Conservation (phyloP, 2,888 invertebrate genomes). For the Trichogramma dendrolimi region DNA sequence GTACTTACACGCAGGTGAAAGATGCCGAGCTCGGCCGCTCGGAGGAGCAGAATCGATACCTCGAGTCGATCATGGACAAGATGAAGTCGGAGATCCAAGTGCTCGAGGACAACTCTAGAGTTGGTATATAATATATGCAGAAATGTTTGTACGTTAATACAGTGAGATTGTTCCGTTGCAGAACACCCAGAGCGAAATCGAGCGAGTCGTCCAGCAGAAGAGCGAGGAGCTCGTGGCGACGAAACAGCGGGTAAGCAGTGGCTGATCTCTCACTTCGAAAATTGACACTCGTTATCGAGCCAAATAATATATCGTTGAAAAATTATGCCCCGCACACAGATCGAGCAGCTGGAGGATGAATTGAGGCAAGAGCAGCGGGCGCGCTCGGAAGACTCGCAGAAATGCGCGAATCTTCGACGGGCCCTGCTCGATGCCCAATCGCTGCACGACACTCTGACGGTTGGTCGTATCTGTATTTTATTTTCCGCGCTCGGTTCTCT, state of each 20-base stretch:
- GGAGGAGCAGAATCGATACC: slow-evolving; percentile 32
- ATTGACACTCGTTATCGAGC: too few relatives aligned
- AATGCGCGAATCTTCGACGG: slow-evolving; percentile 5
- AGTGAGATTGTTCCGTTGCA: slow-evolving; percentile 22
- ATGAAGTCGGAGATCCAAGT: slow-evolving; percentile 13
- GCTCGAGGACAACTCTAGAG: slow-evolving; percentile 18
- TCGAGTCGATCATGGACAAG: slow-evolving; percentile 28
- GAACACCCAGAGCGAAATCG: slow-evolving; percentile 32
- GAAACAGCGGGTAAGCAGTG: slow-evolving; percentile 33
- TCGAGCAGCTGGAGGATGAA: slow-evolving; percentile 2
- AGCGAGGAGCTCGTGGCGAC: slow-evolving; percentile 31
- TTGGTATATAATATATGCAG: slow-evolving; percentile 13
- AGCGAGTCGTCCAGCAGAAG: slow-evolving; percentile 29
- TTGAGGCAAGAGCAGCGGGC: slow-evolving; percentile 10
- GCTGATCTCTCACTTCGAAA: too few relatives aligned
- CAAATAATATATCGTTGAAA: too few relatives aligned
- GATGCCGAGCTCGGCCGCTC: slow-evolving; percentile 39
- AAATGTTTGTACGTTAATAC: neutral
- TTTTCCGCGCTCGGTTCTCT: too few relatives aligned
- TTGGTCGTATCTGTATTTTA: neutral
- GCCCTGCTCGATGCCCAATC: slow-evolving; percentile 4
- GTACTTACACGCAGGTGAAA: slow-evolving; percentile 33
- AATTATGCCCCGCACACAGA: neutral
- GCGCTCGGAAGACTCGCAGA: neutral
- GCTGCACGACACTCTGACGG: slow-evolving; percentile 1